A percentile compares a stretch with the other conserved stretches of the same genome.
Conservation (phyloP, 1,140 invertebrate species). For the Condylostylus longicornis region DNA sequence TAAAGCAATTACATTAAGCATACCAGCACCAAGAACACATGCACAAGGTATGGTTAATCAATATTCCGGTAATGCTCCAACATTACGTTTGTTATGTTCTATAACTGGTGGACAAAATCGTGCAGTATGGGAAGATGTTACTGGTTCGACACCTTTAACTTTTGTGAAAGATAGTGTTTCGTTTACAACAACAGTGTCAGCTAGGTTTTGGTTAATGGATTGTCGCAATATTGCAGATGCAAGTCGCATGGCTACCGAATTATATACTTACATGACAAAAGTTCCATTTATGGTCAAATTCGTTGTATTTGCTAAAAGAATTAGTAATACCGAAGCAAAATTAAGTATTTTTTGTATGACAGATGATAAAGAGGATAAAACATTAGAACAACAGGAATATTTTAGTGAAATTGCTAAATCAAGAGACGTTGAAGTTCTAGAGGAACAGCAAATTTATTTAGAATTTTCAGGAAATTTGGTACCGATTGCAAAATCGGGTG, state of each 20-base stretch:
- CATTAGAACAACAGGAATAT: slow-evolving; percentile 89
- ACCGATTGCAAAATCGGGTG: slow-evolving; percentile 91
- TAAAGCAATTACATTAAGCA: slow-evolving; percentile 94
- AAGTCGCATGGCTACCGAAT: slow-evolving; percentile 95
- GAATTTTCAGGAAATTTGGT: slow-evolving; percentile 95
- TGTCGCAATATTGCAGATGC: slow-evolving; percentile 91
- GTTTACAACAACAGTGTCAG: slow-evolving; percentile 98
- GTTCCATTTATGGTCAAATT: slow-evolving; percentile 95
- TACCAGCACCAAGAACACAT: slow-evolving; percentile 87
- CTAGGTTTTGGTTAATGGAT: slow-evolving; percentile 99
- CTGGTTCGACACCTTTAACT: slow-evolving; percentile 89
- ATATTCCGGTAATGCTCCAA: slow-evolving; percentile 77
- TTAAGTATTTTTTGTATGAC: slow-evolving; percentile 97
- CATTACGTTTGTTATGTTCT: slow-evolving; percentile 87
- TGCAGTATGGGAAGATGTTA: slow-evolving; percentile 99
- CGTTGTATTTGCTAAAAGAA: slow-evolving; percentile 90
- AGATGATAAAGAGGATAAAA: slow-evolving; percentile 97
- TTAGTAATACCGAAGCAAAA: slow-evolving; percentile 80
- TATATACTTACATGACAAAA: slow-evolving; percentile 80
- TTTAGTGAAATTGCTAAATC: slow-evolving; percentile 96
- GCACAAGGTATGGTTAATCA: slow-evolving; percentile 96
- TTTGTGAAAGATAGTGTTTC: slow-evolving; percentile 97
- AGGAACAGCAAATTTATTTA: slow-evolving; percentile 84
- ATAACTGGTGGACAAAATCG: slow-evolving; percentile 94
- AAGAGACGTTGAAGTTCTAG: slow-evolving; percentile 92